A percentile compares a stretch with the other conserved stretches of the same genome.
phyloP scores from a whole-genome alignment of 1,140 invertebrate genomes.

The Mercenaria mercenaria region DNA sequence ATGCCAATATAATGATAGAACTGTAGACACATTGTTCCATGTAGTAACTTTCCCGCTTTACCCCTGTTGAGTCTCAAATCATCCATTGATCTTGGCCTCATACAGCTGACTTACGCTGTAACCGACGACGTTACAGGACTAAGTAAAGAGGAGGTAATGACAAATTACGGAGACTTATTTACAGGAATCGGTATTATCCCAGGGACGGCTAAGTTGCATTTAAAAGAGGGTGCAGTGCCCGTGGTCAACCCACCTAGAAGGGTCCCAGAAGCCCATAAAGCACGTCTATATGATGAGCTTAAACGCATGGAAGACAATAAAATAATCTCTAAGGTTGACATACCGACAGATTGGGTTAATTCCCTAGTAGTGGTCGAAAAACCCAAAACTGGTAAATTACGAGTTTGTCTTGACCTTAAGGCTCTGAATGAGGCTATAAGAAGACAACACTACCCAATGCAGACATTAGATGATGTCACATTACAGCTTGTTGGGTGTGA shows the following conservation, averaged over 20 bases:
- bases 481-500: slow-evolving; percentile 46
- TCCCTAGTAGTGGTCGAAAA: neutral
- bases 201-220: neutral
- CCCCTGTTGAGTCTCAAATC: neutral
- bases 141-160: neutral
- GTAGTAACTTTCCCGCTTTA: neutral
- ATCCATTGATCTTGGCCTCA: neutral
- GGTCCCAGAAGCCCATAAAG: neutral
- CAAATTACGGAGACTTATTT: neutral
- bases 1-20: neutral
- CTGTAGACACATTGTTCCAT: neutral
- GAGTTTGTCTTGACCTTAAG: slow-evolving; percentile 67
- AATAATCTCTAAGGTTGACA: neutral
- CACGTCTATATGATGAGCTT: neutral
- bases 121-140: neutral
- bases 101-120: slow-evolving; percentile 10
- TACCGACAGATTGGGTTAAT: neutral
- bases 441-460: slow-evolving; percentile 51
- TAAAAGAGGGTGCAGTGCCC: neutral
- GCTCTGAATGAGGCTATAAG: slow-evolving; percentile 38
- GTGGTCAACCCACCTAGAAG: neutral
- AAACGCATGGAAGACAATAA: neutral
- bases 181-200: neutral
- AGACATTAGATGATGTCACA: slow-evolving; percentile 62
- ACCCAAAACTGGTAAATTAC: neutral